phyloP scores from a whole-genome alignment of 1,140 invertebrate species.

The Argopecten irradians region DNA sequence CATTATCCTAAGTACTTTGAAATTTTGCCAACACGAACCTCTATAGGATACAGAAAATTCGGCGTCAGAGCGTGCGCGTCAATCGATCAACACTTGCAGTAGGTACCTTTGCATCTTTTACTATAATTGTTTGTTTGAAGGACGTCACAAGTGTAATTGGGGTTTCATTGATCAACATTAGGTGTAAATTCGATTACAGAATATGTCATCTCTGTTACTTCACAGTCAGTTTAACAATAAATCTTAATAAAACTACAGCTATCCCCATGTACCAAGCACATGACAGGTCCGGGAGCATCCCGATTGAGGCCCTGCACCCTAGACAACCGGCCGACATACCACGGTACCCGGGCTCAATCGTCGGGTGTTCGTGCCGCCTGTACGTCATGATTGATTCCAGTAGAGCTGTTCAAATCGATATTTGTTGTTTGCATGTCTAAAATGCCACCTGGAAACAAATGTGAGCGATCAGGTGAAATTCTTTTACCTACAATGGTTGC shows the following conservation, averaged over 20 bases:
- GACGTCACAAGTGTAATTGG: too few species aligned
- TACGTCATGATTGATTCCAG: not conserved
- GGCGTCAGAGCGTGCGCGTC: not conserved
- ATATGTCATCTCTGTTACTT: too few species aligned
- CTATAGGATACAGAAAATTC: not conserved
- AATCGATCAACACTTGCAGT: not conserved
- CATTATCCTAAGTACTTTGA: not conserved
- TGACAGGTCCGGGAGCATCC: not conserved
- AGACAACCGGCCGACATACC: not conserved
- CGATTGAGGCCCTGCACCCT: not conserved
- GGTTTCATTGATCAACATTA: too few species aligned
- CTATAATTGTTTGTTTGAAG: too few species aligned
- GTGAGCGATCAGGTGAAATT: conserved; percentile 15
- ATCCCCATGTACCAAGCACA: not conserved
- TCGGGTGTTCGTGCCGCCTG: not conserved
- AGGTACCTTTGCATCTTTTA: not conserved
- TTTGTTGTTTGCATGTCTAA: conserved; percentile 22
- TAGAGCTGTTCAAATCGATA: not conserved
- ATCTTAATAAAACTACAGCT: too few species aligned
- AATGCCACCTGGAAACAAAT: conserved; percentile 21
- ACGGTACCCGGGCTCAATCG: not conserved
- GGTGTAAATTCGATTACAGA: too few species aligned
- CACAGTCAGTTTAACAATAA: too few species aligned
- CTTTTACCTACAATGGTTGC: not conserved
- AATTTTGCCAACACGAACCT: not conserved